Base-by-base conservation (phyloP, 2,797 vertebrate genomes). In the Sylvia borin region DNA sequence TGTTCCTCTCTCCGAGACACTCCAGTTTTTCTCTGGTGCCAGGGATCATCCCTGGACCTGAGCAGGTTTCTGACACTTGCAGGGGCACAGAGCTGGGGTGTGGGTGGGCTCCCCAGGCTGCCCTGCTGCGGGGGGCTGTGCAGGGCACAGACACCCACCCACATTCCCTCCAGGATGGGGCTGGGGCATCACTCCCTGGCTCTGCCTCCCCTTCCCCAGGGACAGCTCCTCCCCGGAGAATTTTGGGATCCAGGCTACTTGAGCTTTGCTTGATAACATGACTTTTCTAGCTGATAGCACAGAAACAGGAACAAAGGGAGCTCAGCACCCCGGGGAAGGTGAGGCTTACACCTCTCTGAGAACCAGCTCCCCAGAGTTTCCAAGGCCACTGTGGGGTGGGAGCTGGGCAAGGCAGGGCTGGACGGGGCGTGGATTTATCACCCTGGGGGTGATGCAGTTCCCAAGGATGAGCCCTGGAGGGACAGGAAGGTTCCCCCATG, bases 321-420 rank as follows among this genome's bases (percentile, higher is more conserved):
- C 47, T 72, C 72, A 47, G 58, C 45, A 26, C 16, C 45, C 32
- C 0, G 0, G 47, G 68, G 20, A 32, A 21, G 58, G 16, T 0
- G 0, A 68, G 25, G 50, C 40, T 62, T 4, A 62, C 36, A 6
- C 13, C 0, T 0, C 29, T 10, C 13, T 11, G 55, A 60, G n/a
- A 80, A 25, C 1, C 55, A 25, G 10, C 25, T 26, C n/a, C 13
- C 2, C 2, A 5, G 32, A 48, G 40, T 3, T 38, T 24, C n/a
- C 4, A 5, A 10, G 58, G 11, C 64, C 21, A 3, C 29, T 1
- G 13, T 8, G 19, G 25, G 24, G n/a, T 11, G 29, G 54, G 68
- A 78, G 38, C 24, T 61, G 55, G 27, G 50, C 22, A 8, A 75
- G 26, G 26, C 47, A 19, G 38, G 62, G 32, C 51, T 75, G 65